Evolutionary conservation across 2,797 vertebrate genomes (phyloP), one percentile per base, ranked within the genome.

Genomic region (Malacoctenus gilli): DNA sequence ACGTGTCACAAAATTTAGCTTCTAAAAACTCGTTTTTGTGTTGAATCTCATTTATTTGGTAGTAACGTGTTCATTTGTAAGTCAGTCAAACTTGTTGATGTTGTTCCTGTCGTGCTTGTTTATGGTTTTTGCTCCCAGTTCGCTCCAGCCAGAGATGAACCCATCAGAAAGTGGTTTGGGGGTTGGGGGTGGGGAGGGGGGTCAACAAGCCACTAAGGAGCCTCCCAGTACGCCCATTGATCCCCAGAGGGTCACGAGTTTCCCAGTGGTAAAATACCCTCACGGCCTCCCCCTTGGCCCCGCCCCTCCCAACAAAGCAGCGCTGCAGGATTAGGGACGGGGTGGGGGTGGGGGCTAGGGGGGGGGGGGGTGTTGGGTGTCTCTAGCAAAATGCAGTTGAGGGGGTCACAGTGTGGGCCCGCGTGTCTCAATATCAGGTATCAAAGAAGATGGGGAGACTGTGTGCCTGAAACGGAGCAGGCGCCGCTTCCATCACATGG

Each of bases 361-460:
- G 23, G 23, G 23, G 4, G 23, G 4, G 4, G 52, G 70, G 85
- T 80, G 79, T 86, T 82, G 64, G 80, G 80, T 84, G 75, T 85
- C 82, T 68, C 59, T 4, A 14, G 60, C 54, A 72, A 71, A 81
- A 77, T 73, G 53, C 58, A 59, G 64, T 64, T 65, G 59, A 36
- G 6, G 37, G 52, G 82, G 81, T 86, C 81, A 84, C 22, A 43
- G 63, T 50, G 21, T 32, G 59, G 53, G 51, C 62, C 46, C 62
- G 50, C 54, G 13, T 69, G 68, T 79, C 73, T 64, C 39, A 34
- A 67, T 85, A 82, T 87, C 74, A 60, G 54, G 65, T 85, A 82
- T 87, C 86, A 88, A 85, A 85, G 79, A 42, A 55, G 31, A 40
- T 60, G 19, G 38, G 57, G 70, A 54, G 60, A 82, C 70, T 58